Evolutionary conservation across 2,888 invertebrate genomes (phyloP), one percentile per base, ranked within the genome.

Genomic region (Horisme vitalbata): DNA sequence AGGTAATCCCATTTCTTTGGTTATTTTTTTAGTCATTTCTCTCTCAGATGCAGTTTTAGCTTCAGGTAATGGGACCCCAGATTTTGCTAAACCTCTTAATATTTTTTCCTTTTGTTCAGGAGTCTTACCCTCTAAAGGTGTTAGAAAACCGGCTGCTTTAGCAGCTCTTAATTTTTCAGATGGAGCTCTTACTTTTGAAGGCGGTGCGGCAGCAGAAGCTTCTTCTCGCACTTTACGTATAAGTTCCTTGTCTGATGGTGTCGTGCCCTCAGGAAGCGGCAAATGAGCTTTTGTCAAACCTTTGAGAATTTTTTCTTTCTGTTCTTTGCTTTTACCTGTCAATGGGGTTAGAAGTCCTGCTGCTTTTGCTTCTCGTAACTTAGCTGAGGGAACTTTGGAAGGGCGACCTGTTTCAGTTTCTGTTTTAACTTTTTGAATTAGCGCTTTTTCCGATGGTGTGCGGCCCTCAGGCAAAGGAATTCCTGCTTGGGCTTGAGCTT

Each of bases 191-290:
- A 50, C 61, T 14, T 15, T 57, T 6, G 52, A 18, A 1, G 18
- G 2, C 4, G 18, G 18, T 18, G 18, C 18, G 6, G 15, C 15
- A 15, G 5, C 15, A 15, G 15, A 52, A 4, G 43, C 52, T 5
- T 18, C 18, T 18, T 18, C 18, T 6, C 36, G 43, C 9, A 52
- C 46, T 33, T 56, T 51, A 1, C 37, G n/a, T 7, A 50, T 35
- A 1, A 67, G 5, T 33, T 56, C 51, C 14, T 62, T 64, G 21
- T 70, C 76, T 0, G 74, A 75, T 0, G 57, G 9, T 1, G 71
- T 68, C 58, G 66, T 66, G 0, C 44, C 70, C 30, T 68, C 65
- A 2, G 73, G 72, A 1, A 75, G 45, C 0, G 64, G 64, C 1
- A 70, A 10, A 0, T 70, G 70, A 10, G 57, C 52, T 31, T 41